A percentile compares a stretch with the other conserved stretches of the same genome.
phyloP scores from a whole-genome alignment of 2,113 vertebrate genomes.

The Halichoerus grypus region DNA sequence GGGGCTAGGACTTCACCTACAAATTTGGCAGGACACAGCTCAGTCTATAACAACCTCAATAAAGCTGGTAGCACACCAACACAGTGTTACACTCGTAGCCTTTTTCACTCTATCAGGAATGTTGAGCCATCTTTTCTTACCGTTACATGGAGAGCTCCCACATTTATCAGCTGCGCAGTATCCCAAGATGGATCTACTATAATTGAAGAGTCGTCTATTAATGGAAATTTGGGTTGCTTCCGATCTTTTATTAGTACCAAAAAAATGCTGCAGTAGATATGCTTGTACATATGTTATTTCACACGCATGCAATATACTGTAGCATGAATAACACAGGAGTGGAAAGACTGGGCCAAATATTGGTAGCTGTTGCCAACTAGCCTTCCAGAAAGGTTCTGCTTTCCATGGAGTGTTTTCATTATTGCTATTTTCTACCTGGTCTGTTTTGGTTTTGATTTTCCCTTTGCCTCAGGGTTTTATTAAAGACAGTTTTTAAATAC shows the following conservation, averaged over 20 bases:
- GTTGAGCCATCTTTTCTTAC: not conserved
- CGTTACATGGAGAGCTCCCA: not conserved
- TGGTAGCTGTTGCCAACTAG: not conserved
- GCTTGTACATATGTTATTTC: not conserved
- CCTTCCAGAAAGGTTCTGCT: not conserved
- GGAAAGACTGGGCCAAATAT: not conserved
- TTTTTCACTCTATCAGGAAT: not conserved
- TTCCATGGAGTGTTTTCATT: not conserved
- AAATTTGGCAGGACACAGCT: not conserved
- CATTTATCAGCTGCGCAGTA: not conserved
- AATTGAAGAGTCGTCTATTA: not conserved
- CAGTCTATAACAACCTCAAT: not conserved
- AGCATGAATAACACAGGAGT: not conserved
- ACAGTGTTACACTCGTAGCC: not conserved
- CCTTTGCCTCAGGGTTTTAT: not conserved
- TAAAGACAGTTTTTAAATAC: not conserved
- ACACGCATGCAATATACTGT: not conserved
- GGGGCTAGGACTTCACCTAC: not conserved
- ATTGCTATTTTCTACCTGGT: not conserved
- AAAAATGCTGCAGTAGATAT: not conserved
- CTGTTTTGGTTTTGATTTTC: slow-evolving; percentile 20
- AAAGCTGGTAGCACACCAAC: not conserved
- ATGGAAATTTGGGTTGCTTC: not conserved
- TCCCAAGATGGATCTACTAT: not conserved
- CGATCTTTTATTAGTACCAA: not conserved